phyloP scores from a whole-genome alignment of 2,797 vertebrate species.

The Scomberomorus guttatus region DNA sequence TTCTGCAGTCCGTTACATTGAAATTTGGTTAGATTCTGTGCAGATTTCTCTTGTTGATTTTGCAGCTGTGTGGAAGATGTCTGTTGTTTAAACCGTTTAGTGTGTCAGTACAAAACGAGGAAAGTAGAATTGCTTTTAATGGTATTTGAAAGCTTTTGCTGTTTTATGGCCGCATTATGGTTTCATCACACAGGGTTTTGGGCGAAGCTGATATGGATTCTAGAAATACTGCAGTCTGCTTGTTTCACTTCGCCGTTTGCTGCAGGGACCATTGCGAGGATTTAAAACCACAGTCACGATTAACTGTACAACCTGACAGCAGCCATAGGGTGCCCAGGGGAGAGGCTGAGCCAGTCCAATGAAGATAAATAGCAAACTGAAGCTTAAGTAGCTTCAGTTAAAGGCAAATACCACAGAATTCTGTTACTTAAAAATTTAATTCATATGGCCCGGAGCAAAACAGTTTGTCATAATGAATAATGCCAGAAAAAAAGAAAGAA shows the following conservation, averaged over 20 bases:
- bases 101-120: conserved; percentile 1
- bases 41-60: conserved; percentile 12
- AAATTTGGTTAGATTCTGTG: neutral
- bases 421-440: conserved; percentile 40
- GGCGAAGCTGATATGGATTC: conserved; percentile 35
- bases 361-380: conserved; percentile 67
- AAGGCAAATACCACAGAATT: conserved; percentile 52
- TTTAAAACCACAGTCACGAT: conserved; percentile 69
- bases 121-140: conserved; percentile 22
- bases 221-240: conserved; percentile 40
- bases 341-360: conserved; percentile 53
- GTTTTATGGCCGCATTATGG: conserved; percentile 28
- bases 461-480: conserved; percentile 55
- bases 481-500: conserved; percentile 29
- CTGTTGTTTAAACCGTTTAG: neutral
- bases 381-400: conserved; percentile 55
- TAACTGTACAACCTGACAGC: conserved; percentile 68
- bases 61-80: conserved; percentile 6
- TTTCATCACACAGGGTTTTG: conserved; percentile 35
- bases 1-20: neutral
- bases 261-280: conserved; percentile 49
- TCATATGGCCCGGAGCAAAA: conserved; percentile 27
- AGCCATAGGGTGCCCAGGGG: conserved; percentile 50
- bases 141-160: conserved; percentile 31
- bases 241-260: conserved; percentile 36